Evolutionary conservation across 2,797 vertebrate genomes (phyloP).

Genomic region (Microhierax caerulescens): DNA sequence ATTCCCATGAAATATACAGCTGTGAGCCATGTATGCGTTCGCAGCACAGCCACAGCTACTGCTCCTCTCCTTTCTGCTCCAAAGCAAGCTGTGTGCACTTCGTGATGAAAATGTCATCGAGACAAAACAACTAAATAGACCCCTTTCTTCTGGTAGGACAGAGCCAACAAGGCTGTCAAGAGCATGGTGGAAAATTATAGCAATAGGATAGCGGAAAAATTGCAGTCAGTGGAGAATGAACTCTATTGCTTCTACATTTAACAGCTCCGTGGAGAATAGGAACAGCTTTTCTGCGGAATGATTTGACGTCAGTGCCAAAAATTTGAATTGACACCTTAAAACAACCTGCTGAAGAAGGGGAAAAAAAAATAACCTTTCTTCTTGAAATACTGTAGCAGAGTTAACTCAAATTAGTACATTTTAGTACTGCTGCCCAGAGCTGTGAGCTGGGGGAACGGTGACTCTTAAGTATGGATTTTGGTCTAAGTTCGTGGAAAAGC

Average conservation of each 20-base stretch:
- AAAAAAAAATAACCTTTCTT: not conserved
- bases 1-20: not conserved
- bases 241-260: not conserved
- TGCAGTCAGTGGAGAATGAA: not conserved
- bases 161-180: not conserved
- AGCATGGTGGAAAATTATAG: not conserved
- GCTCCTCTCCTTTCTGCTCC: not conserved
- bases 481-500: not conserved
- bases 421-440: not conserved
- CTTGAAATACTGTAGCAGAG: not conserved
- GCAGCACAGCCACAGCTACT: not conserved
- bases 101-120: not conserved
- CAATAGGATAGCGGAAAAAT: not conserved
- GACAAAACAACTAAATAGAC: not conserved
- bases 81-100: not conserved
- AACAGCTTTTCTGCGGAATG: not conserved
- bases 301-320: not conserved
- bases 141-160: not conserved
- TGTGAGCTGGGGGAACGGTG: not conserved
- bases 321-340: slow-evolving; percentile 11
- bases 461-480: not conserved
- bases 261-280: not conserved
- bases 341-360: not conserved
- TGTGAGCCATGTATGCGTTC: not conserved
- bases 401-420: not conserved